phyloP scores from a whole-genome alignment of 2,888 invertebrate species.

The Volucella inanis region DNA sequence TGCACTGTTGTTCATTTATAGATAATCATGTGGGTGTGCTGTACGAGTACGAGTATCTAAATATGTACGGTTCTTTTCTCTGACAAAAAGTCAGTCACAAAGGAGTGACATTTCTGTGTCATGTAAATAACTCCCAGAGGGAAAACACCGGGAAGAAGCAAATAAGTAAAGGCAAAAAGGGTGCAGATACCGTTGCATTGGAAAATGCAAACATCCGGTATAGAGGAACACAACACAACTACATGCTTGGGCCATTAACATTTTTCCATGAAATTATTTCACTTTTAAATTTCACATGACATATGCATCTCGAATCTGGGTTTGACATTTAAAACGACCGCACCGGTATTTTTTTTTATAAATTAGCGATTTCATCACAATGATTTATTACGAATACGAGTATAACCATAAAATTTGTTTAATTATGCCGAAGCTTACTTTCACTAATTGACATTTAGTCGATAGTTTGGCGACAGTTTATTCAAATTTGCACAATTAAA shows the following conservation, averaged over 20 bases:
- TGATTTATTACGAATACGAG: neutral
- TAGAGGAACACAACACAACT: slow-evolving; percentile 19
- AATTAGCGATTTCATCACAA: slow-evolving; percentile 20
- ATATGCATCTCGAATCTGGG: too few relatives aligned
- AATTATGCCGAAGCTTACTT: slow-evolving; percentile 28
- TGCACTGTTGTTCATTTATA: slow-evolving; percentile 48
- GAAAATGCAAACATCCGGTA: slow-evolving; percentile 18
- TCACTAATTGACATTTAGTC: slow-evolving; percentile 53
- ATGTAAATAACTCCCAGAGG: slow-evolving; percentile 35
- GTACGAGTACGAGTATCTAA: neutral
- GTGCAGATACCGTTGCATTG: slow-evolving; percentile 38
- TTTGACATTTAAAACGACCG: neutral
- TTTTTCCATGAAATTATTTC: neutral
- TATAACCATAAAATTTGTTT: neutral
- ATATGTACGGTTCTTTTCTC: neutral
- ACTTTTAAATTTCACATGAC: neutral
- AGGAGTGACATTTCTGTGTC: slow-evolving; percentile 68
- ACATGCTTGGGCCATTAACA: slow-evolving; percentile 25
- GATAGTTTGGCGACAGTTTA: slow-evolving; percentile 18
- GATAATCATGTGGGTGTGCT: slow-evolving; percentile 24
- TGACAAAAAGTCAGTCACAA: slow-evolving; percentile 24
- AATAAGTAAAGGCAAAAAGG: slow-evolving; percentile 20
- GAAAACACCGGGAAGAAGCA: slow-evolving; percentile 5
- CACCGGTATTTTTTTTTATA: slow-evolving; percentile 1
- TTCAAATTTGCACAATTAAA: neutral